Percentiles rank a stretch among this genome's conserved stretches.
Conservation (phyloP, 2,888 invertebrate species). For the Nomada fabriciana region DNA sequence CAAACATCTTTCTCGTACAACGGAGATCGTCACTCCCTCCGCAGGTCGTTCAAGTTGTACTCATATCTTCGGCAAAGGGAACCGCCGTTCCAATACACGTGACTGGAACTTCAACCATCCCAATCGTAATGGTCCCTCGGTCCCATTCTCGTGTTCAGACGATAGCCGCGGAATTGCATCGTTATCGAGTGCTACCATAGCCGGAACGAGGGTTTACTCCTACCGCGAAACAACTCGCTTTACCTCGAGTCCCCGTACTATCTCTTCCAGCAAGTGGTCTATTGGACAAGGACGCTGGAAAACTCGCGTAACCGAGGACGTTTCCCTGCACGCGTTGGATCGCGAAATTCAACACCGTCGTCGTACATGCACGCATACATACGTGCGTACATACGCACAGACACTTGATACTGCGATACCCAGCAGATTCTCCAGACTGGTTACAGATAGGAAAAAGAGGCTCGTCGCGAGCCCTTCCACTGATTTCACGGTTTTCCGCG, state of each 20-base stretch:
- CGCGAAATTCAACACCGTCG: slow-evolving; percentile 48
- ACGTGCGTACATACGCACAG: not conserved
- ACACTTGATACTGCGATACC: slow-evolving; percentile 34
- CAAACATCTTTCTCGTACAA: not conserved
- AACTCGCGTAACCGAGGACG: slow-evolving; percentile 4
- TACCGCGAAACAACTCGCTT: slow-evolving; percentile 29
- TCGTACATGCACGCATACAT: not conserved
- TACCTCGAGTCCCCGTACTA: slow-evolving; percentile 6
- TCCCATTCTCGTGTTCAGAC: slow-evolving; percentile 34
- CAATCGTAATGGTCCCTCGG: slow-evolving; percentile 36
- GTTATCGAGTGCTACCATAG: slow-evolving; percentile 48
- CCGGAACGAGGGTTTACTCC: slow-evolving; percentile 33
- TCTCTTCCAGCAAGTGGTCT: slow-evolving; percentile 11
- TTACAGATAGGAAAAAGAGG: slow-evolving; percentile 15
- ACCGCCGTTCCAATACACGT: slow-evolving; percentile 52
- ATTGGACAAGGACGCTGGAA: not conserved
- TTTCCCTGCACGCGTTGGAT: slow-evolving; percentile 35
- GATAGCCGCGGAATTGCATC: slow-evolving; percentile 46
- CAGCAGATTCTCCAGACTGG: slow-evolving; percentile 51
- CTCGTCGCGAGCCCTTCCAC: slow-evolving; percentile 16
- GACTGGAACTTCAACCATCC: slow-evolving; percentile 43
- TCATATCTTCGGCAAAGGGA: slow-evolving; percentile 26
- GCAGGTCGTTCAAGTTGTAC: slow-evolving; percentile 25
- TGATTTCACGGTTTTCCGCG: slow-evolving; percentile 41
- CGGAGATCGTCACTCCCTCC: not conserved